These are phyloP conservation scores for Siderastrea siderea DNA, from an alignment of 92 coral and sea anemone genomes.

Conservation along the genomic window DNA sequence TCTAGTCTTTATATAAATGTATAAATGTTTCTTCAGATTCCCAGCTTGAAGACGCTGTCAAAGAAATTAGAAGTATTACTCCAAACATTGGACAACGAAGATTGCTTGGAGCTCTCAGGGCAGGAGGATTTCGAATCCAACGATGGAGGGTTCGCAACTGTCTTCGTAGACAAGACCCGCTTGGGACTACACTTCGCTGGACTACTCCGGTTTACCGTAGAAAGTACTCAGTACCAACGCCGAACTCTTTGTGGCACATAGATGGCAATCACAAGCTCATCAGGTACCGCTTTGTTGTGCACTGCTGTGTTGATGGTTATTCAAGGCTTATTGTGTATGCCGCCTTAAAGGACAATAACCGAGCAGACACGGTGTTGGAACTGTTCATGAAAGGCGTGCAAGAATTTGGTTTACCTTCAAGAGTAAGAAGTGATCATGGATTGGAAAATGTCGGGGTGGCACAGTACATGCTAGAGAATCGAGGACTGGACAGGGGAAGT, in stretches of 20 bases:
- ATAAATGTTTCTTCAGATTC: conserved; percentile 21
- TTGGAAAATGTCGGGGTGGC: conserved; percentile 64
- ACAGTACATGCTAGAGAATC: conserved; percentile 54
- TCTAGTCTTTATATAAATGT: conserved; percentile 2
- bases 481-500: conserved; percentile 63
- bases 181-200: conserved; percentile 67
- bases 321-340: conserved; percentile 60
- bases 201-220: conserved; percentile 49
- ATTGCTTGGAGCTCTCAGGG: conserved; percentile 53
- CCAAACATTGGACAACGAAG: conserved; percentile 58
- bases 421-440: conserved; percentile 67
- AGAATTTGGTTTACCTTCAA: conserved; percentile 62
- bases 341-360: conserved; percentile 55
- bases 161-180: conserved; percentile 32
- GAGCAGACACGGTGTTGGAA: conserved; percentile 65
- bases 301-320: conserved; percentile 68
- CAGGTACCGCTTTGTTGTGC: conserved; percentile 57
- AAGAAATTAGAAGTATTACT: conserved; percentile 40
- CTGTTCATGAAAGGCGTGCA: conserved; percentile 53
- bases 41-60: conserved; percentile 37
- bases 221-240: conserved; percentile 59
- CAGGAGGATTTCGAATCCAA: conserved; percentile 36
- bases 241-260: conserved; percentile 64
- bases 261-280: conserved; percentile 68
- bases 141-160: conserved; percentile 43